phyloP scores from a whole-genome alignment of 1,140 invertebrate genomes.

The Pinna nobilis region DNA sequence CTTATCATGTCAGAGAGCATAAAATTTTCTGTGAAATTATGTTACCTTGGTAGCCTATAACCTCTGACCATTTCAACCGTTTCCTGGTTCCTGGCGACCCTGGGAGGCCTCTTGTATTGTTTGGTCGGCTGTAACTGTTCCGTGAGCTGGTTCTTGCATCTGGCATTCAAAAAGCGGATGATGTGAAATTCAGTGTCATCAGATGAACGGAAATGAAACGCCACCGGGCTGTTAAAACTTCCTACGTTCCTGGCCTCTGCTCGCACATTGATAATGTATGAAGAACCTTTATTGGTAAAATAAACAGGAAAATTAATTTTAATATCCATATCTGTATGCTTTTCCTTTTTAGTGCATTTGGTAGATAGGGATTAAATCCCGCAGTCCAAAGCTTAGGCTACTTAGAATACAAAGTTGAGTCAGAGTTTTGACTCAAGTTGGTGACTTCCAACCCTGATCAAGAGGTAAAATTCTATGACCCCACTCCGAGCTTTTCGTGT shows the following conservation, averaged over 20 bases:
- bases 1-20: too few relatives aligned
- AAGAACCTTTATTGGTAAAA: constrained; percentile 28
- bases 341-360: too few relatives aligned
- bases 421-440: too few relatives aligned
- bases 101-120: constrained; percentile 37
- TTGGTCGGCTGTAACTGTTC: constrained; percentile 38
- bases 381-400: too few relatives aligned
- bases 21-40: too few relatives aligned
- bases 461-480: too few relatives aligned
- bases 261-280: constrained; percentile 41
- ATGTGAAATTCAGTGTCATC: constrained; percentile 43
- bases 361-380: too few relatives aligned
- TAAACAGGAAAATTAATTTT: not conserved
- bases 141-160: constrained; percentile 43
- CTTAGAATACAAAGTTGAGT: too few relatives aligned
- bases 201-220: constrained; percentile 40
- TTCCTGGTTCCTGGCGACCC: constrained; percentile 14
- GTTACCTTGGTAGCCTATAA: constrained; percentile 40
- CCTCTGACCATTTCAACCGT: constrained; percentile 38
- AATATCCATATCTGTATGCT: constrained; percentile 11
- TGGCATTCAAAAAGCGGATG: constrained; percentile 45
- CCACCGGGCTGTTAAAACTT: constrained; percentile 49
- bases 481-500: too few relatives aligned
- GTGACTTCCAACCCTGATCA: too few relatives aligned
- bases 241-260: constrained; percentile 47